These are phyloP conservation scores for Lithobates pipiens DNA, from an alignment of 2,797 vertebrate genomes.

Conservation along the genomic window DNA sequence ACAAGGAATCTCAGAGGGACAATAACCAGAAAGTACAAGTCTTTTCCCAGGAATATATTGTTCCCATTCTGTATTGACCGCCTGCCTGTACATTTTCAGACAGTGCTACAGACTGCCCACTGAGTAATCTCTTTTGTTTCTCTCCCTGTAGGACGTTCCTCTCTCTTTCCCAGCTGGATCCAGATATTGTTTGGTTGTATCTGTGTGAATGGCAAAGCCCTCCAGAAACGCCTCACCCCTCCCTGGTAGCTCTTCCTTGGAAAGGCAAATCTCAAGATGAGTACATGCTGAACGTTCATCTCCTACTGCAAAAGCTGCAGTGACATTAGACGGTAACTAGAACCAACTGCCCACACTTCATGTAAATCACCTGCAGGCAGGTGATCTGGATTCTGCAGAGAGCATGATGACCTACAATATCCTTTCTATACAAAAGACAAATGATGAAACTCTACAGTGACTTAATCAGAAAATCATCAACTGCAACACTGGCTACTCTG, in stretches of 20 bases:
- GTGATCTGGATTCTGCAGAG: neutral
- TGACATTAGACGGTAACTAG: neutral
- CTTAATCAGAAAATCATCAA: no score
- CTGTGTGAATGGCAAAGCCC: slow-evolving; percentile 85
- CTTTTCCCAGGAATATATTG: no score
- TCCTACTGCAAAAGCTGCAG: slow-evolving; percentile 19
- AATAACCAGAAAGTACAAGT: no score
- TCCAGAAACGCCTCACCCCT: slow-evolving; percentile 65
- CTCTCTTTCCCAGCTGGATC: slow-evolving; percentile 83
- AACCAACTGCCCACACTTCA: neutral
- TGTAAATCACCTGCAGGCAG: slow-evolving; percentile 1
- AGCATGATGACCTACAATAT: no score
- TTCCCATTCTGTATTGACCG: no score
- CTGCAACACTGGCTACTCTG: no score
- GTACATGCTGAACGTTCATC: slow-evolving; percentile 40
- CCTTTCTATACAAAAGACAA: no score
- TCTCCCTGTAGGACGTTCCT: slow-evolving; percentile 82
- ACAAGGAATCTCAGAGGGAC: no score
- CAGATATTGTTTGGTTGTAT: slow-evolving; percentile 86
- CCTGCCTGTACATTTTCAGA: no score
- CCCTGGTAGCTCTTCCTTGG: slow-evolving; percentile 68
- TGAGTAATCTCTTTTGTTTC: neutral
- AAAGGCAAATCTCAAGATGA: slow-evolving; percentile 34
- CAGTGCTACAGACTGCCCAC: neutral
- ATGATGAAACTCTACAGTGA: no score